phyloP scores from a whole-genome alignment of 2,888 invertebrate genomes.

The Auanema freiburgensis region DNA sequence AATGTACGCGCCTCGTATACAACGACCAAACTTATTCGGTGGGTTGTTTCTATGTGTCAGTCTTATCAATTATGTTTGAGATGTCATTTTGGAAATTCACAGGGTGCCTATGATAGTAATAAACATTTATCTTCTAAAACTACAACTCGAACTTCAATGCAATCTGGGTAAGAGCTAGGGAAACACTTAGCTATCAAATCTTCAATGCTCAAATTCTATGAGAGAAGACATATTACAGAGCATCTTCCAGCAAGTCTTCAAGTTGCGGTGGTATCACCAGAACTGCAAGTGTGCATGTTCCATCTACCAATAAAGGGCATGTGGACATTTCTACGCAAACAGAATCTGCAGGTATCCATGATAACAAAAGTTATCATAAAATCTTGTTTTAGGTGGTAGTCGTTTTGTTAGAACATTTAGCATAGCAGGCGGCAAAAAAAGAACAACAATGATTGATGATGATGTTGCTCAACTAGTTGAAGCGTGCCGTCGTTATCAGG shows the following conservation, averaged over 20 bases:
- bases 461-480: conserved; percentile 61
- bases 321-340: conserved; percentile 49
- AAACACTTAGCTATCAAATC: background rate
- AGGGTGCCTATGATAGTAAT: conserved; percentile 58
- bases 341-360: conserved; percentile 20
- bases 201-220: background rate
- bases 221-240: conserved; percentile 2
- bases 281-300: conserved; percentile 47
- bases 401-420: conserved; percentile 58
- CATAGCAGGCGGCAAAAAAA: conserved; percentile 53
- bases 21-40: conserved; percentile 75
- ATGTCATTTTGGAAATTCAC: conserved; percentile 61
- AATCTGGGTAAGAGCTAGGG: conserved; percentile 42
- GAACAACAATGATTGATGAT: conserved; percentile 48
- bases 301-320: conserved; percentile 31
- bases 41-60: background rate
- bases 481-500: conserved; percentile 61
- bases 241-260: conserved; percentile 34
- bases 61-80: conserved; percentile 17
- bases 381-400: conserved; percentile 20
- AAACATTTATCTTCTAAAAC: conserved; percentile 53
- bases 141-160: conserved; percentile 57
- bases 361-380: background rate
- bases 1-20: conserved; percentile 79
- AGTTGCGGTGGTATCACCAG: conserved; percentile 42